phyloP scores from a whole-genome alignment of 2,797 vertebrate genomes.

The Glyptemys insculpta region DNA sequence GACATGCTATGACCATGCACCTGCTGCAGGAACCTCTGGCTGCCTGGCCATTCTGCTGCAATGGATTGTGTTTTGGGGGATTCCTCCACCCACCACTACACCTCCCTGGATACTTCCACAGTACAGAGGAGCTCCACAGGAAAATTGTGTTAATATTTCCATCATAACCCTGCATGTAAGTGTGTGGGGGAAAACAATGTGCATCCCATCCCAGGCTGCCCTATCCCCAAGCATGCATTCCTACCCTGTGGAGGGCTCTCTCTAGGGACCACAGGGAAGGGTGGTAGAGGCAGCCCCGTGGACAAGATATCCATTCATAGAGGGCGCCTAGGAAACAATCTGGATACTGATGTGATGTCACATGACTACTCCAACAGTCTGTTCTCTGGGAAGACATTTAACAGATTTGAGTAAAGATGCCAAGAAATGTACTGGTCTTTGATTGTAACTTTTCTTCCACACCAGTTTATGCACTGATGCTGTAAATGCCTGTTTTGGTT shows the following conservation, averaged over 20 bases:
- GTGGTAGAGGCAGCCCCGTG: neutral
- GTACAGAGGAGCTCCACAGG: neutral
- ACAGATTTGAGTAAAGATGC: neutral
- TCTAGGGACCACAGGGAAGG: neutral
- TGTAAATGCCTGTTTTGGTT: neutral
- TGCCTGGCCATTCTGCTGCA: neutral
- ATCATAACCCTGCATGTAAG: neutral
- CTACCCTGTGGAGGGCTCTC: neutral
- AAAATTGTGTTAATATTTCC: neutral
- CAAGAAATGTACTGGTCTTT: neutral
- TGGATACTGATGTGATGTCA: neutral
- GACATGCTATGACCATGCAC: neutral
- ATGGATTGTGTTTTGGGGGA: neutral
- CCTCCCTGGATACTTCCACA: neutral
- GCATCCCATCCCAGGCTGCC: neutral
- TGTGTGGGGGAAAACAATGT: no score
- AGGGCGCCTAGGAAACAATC: neutral
- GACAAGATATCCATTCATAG: neutral
- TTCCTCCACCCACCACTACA: neutral
- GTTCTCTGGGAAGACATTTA: neutral
- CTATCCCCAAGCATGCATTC: neutral
- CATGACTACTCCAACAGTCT: neutral
- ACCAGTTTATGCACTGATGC: neutral
- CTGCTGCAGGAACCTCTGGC: neutral
- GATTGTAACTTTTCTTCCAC: accelerated